Base-by-base conservation (phyloP, 2,888 invertebrate species). In the Chymomyza fuscimana region DNA sequence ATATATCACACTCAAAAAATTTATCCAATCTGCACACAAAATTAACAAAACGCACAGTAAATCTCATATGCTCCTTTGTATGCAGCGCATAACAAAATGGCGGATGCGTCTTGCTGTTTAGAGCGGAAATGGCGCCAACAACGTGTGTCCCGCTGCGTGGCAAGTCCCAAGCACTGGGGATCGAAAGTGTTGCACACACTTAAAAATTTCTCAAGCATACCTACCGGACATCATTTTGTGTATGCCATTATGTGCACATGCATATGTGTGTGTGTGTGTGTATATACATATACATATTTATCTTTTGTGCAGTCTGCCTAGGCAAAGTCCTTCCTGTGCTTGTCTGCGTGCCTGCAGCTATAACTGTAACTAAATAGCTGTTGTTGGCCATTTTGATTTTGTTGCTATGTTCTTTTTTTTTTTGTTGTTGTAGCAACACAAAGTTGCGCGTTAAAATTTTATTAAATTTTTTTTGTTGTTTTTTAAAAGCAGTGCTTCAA, bases 181-280 rank as follows among this genome's bases (percentile, higher is more conserved):
- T 75, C 70, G 79, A 81, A 80, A 82, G 82, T 80, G 74, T 77
- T 79, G 81, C 71, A 70, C 74, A 81, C 86, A 81, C 85, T 85
- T 79, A 75, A 81, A 83, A 83, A 80, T 81, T 80, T 85, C 83
- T 82, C 79, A 87, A 88, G 87, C 81, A 82, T 81, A 77, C 81
- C 85, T 84, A 79, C 78, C 79, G 88, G 88, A 79, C 82, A 85
- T 80, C 74, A 78, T 82, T 76, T 76, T 74, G 72, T 69, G 70
- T 72, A 75, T 74, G 76, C 77, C 70, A 77, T 74, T 76, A 70
- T 68, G 54, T 67, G 60, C 65, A 67, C 22, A 50, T 40, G 40
- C 4, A 12, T 15, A 7, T 46, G 12, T 46, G 65, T 56, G 65
- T 52, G 72, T 32, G 10, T 16, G 54, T 64, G 67, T 69, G 69